Percentiles rank a stretch among this genome's conserved stretches.
phyloP scores from a whole-genome alignment of 2,888 invertebrate species.

The Phalera bucephala region DNA sequence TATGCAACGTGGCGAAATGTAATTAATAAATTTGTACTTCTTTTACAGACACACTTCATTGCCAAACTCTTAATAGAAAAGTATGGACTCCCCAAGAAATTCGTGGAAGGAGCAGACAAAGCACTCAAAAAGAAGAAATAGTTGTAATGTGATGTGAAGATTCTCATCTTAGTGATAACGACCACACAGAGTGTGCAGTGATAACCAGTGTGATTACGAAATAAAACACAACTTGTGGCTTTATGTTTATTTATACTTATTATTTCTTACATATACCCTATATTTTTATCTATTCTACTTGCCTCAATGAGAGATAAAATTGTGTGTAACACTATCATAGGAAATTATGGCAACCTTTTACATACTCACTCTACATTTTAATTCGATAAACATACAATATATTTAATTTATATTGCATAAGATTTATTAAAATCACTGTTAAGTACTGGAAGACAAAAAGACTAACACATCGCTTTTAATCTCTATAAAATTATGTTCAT shows the following conservation, averaged over 20 bases:
- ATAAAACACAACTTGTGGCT: conserved; percentile 26
- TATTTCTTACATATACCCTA: conserved; percentile 20
- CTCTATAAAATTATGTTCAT: conserved; percentile 17
- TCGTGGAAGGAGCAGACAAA: conserved; percentile 89
- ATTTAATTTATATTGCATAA: conserved; percentile 3
- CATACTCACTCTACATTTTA: not conserved
- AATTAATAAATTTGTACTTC: conserved; percentile 9
- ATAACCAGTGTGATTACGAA: conserved; percentile 21
- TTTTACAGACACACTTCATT: conserved; percentile 73
- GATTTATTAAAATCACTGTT: conserved; percentile 8
- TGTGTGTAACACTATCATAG: conserved; percentile 1
- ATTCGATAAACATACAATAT: conserved; percentile 3
- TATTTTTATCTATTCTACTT: conserved; percentile 3
- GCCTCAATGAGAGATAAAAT: conserved; percentile 1
- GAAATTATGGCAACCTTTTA: conserved; percentile 20
- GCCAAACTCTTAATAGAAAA: conserved; percentile 85
- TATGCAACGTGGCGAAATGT: too few relatives aligned
- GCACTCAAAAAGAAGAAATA: conserved; percentile 87
- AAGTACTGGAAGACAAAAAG: conserved; percentile 39
- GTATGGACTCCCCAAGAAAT: conserved; percentile 89
- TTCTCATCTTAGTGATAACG: not conserved
- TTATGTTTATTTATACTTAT: conserved; percentile 24
- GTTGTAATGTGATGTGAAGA: conserved; percentile 25
- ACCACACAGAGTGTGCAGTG: conserved; percentile 26
- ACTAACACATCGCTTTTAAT: conserved; percentile 31